Percentiles rank a stretch among this genome's conserved stretches.
Conservation (phyloP, 1,140 invertebrate species). For the Drosophila tropicalis region DNA sequence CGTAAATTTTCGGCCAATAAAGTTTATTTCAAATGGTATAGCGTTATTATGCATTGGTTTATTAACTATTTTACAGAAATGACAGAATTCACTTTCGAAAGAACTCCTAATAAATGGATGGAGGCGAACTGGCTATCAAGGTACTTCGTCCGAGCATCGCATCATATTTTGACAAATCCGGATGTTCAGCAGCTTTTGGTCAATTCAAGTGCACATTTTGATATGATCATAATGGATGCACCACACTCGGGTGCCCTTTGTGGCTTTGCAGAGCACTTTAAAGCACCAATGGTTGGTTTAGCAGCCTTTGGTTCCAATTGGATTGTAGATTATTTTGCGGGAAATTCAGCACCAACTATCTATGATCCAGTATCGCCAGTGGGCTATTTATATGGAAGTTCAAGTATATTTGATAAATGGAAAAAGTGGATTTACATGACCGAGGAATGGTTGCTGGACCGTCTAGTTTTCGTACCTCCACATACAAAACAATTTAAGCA, state of each 20-base stretch:
- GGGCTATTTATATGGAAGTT: slow-evolving; percentile 49
- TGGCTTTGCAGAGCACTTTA: slow-evolving; percentile 65
- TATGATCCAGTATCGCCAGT: slow-evolving; percentile 75
- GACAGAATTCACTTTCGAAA: background rate
- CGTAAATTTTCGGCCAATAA: too few species aligned
- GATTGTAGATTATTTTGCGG: slow-evolving; percentile 65
- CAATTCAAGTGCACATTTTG: slow-evolving; percentile 44
- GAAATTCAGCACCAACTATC: slow-evolving; percentile 62
- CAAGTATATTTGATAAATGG: slow-evolving; percentile 80
- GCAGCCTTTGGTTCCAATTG: slow-evolving; percentile 54
- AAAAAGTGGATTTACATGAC: slow-evolving; percentile 68
- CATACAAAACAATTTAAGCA: slow-evolving; percentile 69
- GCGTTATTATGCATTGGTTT: too few species aligned
- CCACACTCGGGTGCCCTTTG: slow-evolving; percentile 58
- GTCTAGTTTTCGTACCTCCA: slow-evolving; percentile 33
- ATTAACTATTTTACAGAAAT: slow-evolving; percentile 22
- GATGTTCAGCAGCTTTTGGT: slow-evolving; percentile 54
- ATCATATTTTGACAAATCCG: slow-evolving; percentile 36
- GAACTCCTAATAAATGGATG: slow-evolving; percentile 38
- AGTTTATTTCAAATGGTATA: too few species aligned
- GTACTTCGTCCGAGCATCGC: slow-evolving; percentile 39
- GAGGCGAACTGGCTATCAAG: slow-evolving; percentile 32
- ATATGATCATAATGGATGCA: slow-evolving; percentile 68
- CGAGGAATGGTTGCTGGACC: slow-evolving; percentile 42
- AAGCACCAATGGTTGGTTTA: slow-evolving; percentile 63